Percentiles rank a stretch among this genome's conserved stretches.
phyloP scores from a whole-genome alignment of 2,888 invertebrate species.

The Conomelus anceps region DNA sequence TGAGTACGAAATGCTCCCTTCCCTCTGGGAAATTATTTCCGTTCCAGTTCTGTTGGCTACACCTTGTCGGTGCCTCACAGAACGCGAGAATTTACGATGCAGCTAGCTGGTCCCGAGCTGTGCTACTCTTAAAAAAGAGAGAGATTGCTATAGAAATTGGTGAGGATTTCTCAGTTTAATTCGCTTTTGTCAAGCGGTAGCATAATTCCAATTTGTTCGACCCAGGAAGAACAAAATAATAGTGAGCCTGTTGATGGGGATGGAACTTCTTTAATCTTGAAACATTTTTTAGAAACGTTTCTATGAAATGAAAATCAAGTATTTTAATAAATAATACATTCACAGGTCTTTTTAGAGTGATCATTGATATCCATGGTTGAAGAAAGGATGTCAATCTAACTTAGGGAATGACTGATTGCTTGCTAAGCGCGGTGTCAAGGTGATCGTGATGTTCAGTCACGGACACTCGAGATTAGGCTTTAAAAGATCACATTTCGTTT shows the following conservation, averaged over 20 bases:
- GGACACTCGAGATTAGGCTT: no score
- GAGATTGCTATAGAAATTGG: background rate
- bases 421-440: no score
- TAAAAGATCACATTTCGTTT: no score
- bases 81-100: background rate
- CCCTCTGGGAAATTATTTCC: background rate
- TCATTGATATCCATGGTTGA: no score
- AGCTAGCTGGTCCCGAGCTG: background rate
- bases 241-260: background rate
- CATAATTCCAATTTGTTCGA: background rate
- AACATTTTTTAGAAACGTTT: no score
- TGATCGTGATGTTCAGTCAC: no score
- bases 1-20: background rate
- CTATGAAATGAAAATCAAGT: no score
- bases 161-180: background rate
- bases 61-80: background rate
- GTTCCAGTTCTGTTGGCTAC: background rate
- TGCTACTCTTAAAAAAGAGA: background rate
- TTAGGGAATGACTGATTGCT: no score
- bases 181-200: background rate
- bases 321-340: no score
- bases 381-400: no score
- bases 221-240: background rate
- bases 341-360: no score
- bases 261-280: background rate